phyloP scores from a whole-genome alignment of 2,797 vertebrate species.

The Cuculus canorus region DNA sequence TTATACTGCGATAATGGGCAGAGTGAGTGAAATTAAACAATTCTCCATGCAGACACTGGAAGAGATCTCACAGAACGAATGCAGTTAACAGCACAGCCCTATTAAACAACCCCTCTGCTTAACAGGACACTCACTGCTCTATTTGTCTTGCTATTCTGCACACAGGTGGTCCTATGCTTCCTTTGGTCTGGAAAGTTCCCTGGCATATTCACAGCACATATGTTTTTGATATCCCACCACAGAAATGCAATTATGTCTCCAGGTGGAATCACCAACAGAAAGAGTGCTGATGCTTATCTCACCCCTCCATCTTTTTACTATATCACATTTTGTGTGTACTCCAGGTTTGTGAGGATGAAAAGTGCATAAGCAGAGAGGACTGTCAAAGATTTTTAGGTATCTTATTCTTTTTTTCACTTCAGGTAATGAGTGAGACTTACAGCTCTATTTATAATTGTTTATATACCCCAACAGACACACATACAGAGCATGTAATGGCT shows the following conservation, averaged over 20 bases:
- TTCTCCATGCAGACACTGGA: neutral
- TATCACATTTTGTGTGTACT: neutral
- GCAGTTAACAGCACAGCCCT: neutral
- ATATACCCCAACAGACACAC: fast-evolving
- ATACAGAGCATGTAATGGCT: neutral
- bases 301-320: neutral
- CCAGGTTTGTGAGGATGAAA: neutral
- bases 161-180: neutral
- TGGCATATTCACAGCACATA: neutral
- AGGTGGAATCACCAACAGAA: neutral
- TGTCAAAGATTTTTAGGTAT: neutral
- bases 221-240: neutral
- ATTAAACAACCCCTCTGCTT: neutral
- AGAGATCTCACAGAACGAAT: neutral
- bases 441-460: neutral
- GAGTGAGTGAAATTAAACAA: neutral
- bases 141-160: neutral
- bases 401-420: neutral
- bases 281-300: neutral
- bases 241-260: neutral
- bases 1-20: neutral
- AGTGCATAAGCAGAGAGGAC: neutral
- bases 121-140: neutral
- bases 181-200: neutral
- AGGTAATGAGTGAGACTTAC: neutral